These are phyloP conservation scores for Adineta ricciae DNA, from an alignment of 2,888 invertebrate species.

Conservation along the genomic window DNA sequence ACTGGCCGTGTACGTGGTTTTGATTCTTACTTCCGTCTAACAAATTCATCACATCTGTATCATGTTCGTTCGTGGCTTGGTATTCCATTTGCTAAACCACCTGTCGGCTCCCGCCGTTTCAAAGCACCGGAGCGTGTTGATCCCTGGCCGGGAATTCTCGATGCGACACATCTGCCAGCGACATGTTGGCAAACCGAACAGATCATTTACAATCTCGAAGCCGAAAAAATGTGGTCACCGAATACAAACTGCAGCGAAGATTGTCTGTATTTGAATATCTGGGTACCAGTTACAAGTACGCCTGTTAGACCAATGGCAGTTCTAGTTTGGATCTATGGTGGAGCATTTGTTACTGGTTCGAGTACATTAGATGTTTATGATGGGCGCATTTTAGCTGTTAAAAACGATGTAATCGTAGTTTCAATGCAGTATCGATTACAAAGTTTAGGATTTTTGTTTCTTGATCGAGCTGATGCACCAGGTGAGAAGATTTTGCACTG, in stretches of 20 bases:
- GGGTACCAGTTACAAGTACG: conserved; percentile 58
- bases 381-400: conserved; percentile 24
- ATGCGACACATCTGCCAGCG: conserved; percentile 72
- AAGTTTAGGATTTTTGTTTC: conserved; percentile 39
- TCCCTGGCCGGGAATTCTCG: conserved; percentile 43
- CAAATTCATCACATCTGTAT: not conserved
- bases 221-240: conserved; percentile 87
- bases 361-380: conserved; percentile 48
- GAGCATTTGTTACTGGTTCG: conserved; percentile 69
- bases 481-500: conserved; percentile 52
- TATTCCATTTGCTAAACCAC: conserved; percentile 53
- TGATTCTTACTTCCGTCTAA: not conserved
- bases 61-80: conserved; percentile 43
- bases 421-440: conserved; percentile 39
- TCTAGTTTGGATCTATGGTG: conserved; percentile 71
- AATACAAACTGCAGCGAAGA: conserved; percentile 82
- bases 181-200: conserved; percentile 65
- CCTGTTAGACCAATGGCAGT: conserved; percentile 14
- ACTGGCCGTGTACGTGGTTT: not conserved
- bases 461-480: conserved; percentile 58
- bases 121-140: conserved; percentile 40
- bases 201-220: conserved; percentile 53
- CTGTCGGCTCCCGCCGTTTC: conserved; percentile 55
- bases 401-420: conserved; percentile 30
- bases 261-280: conserved; percentile 85